phyloP scores from a whole-genome alignment of 2,888 invertebrate genomes.

The Patella ulyssiponensis region DNA sequence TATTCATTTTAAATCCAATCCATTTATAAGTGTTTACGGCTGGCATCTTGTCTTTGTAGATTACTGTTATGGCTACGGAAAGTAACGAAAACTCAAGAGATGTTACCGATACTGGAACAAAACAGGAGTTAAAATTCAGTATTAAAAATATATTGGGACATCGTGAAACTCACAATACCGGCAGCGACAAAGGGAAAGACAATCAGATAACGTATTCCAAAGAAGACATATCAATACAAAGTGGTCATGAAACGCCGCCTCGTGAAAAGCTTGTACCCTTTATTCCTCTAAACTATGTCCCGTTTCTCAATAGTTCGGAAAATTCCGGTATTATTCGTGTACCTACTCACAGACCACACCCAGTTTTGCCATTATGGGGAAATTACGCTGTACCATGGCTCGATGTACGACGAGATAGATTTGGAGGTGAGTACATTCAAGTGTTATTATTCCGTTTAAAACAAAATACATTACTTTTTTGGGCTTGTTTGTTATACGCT shows the following conservation, averaged over 20 bases:
- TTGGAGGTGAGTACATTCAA: conserved; percentile 57
- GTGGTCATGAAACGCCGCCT: not conserved
- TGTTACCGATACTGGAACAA: not conserved
- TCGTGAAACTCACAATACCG: not conserved
- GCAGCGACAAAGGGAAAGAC: not conserved
- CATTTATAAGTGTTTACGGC: too few relatives aligned
- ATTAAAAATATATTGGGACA: conserved; percentile 57
- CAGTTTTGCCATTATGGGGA: conserved; percentile 49
- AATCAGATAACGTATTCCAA: too few relatives aligned
- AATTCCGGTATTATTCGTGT: conserved; percentile 53
- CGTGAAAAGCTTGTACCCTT: not conserved
- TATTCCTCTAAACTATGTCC: conserved; percentile 4
- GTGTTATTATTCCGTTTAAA: too few relatives aligned
- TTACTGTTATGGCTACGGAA: not conserved
- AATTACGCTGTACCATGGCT: conserved; percentile 64
- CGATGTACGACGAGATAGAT: conserved; percentile 65
- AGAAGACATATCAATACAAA: not conserved
- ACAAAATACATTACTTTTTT: too few relatives aligned
- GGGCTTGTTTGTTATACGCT: too few relatives aligned
- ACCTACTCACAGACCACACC: conserved; percentile 58
- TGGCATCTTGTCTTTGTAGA: too few relatives aligned
- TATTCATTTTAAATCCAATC: too few relatives aligned
- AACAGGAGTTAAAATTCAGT: conserved; percentile 53
- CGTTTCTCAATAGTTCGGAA: conserved; percentile 18
- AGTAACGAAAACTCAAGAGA: not conserved